Conservation (phyloP, 2,888 invertebrate species). For the Ariolimax columbianus region DNA sequence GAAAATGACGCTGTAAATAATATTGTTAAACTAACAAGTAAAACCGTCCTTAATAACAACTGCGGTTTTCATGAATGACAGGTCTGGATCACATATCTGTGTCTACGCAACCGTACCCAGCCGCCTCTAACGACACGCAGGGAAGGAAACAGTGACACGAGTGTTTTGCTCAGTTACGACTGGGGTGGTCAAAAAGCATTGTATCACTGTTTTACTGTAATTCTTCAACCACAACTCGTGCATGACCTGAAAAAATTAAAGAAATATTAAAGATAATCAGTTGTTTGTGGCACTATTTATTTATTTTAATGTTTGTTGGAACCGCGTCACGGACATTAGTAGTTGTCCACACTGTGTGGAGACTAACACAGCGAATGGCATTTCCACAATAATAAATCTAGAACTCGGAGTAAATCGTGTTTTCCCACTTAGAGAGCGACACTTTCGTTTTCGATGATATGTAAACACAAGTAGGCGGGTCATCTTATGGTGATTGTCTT, state of each 20-base stretch:
- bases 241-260: background rate
- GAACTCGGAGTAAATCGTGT: background rate
- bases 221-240: background rate
- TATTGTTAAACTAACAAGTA: too few species aligned
- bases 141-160: too few species aligned
- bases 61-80: too few species aligned
- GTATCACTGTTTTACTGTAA: slow-evolving; percentile 2
- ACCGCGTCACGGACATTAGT: background rate
- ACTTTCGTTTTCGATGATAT: background rate
- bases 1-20: too few species aligned
- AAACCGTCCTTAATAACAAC: too few species aligned
- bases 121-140: too few species aligned
- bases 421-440: background rate
- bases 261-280: background rate
- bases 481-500: too few species aligned
- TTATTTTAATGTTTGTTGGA: background rate
- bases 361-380: background rate
- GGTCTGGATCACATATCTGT: too few species aligned
- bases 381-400: background rate
- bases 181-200: too few species aligned
- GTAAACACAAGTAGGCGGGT: background rate
- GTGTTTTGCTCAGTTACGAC: too few species aligned
- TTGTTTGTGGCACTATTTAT: slow-evolving; percentile 1
- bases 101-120: too few species aligned
- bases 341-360: background rate